Evolutionary conservation across 2,888 invertebrate species (phyloP), one percentile per base, ranked within the genome.

Genomic region (Dioctria linearis): DNA sequence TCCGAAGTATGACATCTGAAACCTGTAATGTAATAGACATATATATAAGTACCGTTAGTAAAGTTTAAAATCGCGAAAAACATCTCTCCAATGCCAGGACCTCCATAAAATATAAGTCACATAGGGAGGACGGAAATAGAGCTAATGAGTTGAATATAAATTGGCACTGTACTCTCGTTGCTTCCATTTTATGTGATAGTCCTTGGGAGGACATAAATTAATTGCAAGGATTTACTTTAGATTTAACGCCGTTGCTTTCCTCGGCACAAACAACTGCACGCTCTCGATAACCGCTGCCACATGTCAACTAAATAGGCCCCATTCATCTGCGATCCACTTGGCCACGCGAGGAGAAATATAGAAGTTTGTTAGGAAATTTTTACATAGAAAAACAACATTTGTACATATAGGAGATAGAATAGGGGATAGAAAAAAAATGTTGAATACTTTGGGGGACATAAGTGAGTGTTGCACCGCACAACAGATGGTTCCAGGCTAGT

Each of bases 251-350:
- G 87, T 96, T 95, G 83, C 93, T 93, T 85, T 95, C 93, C 88
- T 95, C 93, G 6, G 95, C 94, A 87, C 98, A 98, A 85, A 95
- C 93, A 80, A 98, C 96, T 83, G 94, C 91, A 9, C 98, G 92
- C 80, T 93, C 92, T 84, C 94, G 92, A 82, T 94, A 92, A 25
- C 25, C 25, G 25, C 25, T 25, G 25, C 25, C 25, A 25, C 25
- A 25, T 25, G 25, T 2, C 25, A 2, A 25, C 25, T 25, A 25
- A 0, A 25, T 25, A 25, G 25, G 25, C 25, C 25, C 25, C 25
- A 25, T 25, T 25, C 25, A 25, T 25, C 25, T 25, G 25, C 25
- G 25, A 25, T 25, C 25, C 25, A 25, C 87, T 97, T 97, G 90
- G 88, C 86, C 8, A 57, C 6, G n/a, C 37, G 37, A n/a, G 65